Percentiles rank a stretch among this genome's conserved stretches.
These are phyloP conservation scores for Halichondria panicea DNA, from an alignment of 37 sponge, comb jelly and placozoan genomes.

Conservation along the genomic window DNA sequence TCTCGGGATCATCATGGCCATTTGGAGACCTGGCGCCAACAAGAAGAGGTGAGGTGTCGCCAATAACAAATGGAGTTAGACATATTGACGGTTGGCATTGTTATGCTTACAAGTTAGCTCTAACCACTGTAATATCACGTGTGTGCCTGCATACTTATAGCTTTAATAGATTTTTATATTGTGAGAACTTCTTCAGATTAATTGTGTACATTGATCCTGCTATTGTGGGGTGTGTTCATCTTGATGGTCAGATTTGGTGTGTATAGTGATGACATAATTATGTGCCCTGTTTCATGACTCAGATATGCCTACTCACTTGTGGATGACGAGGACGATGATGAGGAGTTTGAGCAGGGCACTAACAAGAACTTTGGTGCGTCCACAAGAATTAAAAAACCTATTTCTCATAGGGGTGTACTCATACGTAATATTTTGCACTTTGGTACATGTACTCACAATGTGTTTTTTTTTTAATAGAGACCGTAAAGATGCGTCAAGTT, in stretches of 20 bases:
- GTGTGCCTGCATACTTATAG: neutral
- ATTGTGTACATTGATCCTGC: neutral
- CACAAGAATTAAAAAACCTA: neutral
- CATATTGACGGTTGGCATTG: neutral
- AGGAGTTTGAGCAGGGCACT: slow-evolving; percentile 37
- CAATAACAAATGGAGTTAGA: neutral
- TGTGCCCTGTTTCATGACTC: no score
- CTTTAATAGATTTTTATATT: neutral
- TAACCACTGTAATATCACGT: neutral
- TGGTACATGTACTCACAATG: neutral
- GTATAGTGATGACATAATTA: no score
- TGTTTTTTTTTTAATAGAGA: slow-evolving; percentile 20
- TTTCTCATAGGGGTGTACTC: no score
- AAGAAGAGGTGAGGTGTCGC: slow-evolving; percentile 32
- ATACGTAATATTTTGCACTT: no score
- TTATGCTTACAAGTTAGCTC: neutral
- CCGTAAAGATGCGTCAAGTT: slow-evolving; percentile 57
- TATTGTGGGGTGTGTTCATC: neutral
- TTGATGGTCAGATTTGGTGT: no score
- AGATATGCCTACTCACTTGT: slow-evolving; percentile 66
- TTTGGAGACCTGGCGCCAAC: slow-evolving; percentile 87
- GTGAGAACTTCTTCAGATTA: neutral
- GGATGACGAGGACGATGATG: slow-evolving; percentile 55
- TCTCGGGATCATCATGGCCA: slow-evolving; percentile 76
- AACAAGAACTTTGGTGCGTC: slow-evolving; percentile 78